Base-by-base conservation (phyloP, 2,888 invertebrate genomes). In the Nephrocerus scutellatus region DNA sequence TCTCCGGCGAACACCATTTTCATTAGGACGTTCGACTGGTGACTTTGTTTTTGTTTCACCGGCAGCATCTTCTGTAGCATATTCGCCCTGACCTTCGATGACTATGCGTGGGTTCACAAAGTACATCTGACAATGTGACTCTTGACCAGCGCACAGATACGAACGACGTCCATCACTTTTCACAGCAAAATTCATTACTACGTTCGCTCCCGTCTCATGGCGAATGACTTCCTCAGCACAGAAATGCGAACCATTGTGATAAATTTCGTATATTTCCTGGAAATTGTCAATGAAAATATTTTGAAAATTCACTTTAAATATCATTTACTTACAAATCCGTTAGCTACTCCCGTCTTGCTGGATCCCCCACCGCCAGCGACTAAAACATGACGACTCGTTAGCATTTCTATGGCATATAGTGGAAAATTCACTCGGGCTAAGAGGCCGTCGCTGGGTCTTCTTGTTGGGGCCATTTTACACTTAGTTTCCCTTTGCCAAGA, bases 301-400 rank as follows among this genome's bases (percentile, higher is more conserved):
- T n/a, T n/a, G n/a, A n/a, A n/a, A n/a, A n/a, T n/a, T n/a, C n/a
- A n/a, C n/a, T n/a, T n/a, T n/a, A n/a, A n/a, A 24, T 10, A 10
- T 23, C 14, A 22, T 22, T 29, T 22, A 80, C 88, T 82, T 73
- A 91, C 95, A 72, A 98, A 90, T 66, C 92, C 91, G 76, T 98
- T 98, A 23, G 87, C 85, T 39, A 98, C 89, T 37, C 98, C 98
- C 30, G 96, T 96, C 68, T 93, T 95, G 12, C 95, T 84, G 23
- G 90, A 84, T 40, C 98, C 97, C 44, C 97, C 98, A 37, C 97
- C 97, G 37, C 97, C 98, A 47, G 90, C 96, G 31, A 98, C 91
- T 45, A 98, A 72, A 55, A 97, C 84, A 73, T 95, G 93, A 51
- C 91, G 79, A 68, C 87, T 88, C 20, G 89, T 89, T 43, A 96